phyloP scores from a whole-genome alignment of 2,797 vertebrate species.

The Echeneis naucrates region DNA sequence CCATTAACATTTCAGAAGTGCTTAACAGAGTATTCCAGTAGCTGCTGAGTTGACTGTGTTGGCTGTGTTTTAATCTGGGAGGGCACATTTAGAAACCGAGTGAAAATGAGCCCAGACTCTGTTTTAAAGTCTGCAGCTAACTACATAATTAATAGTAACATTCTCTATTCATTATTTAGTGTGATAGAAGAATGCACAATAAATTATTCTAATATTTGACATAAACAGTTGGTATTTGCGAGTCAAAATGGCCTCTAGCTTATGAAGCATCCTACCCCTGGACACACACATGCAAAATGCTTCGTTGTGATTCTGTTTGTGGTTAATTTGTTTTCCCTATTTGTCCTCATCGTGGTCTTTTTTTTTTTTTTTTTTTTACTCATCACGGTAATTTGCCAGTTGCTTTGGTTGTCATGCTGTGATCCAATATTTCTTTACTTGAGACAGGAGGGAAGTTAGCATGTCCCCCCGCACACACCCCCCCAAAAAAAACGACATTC shows the following conservation, averaged over 20 bases:
- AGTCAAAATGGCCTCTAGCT: neutral
- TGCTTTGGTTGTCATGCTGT: too few species aligned
- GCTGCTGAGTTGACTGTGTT: conserved; percentile 23
- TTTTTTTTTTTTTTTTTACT: neutral
- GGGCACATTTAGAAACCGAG: neutral
- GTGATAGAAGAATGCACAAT: neutral
- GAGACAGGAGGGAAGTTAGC: too few species aligned
- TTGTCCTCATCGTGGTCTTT: too few species aligned
- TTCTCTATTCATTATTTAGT: neutral
- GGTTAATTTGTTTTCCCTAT: neutral
- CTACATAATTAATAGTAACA: neutral
- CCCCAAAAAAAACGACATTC: too few species aligned
- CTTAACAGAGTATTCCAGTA: conserved; percentile 40
- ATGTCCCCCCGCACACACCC: too few species aligned
- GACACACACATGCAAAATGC: neutral
- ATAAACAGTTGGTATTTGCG: neutral
- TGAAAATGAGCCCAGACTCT: neutral
- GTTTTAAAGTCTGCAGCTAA: neutral
- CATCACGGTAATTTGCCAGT: too few species aligned
- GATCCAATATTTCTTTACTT: too few species aligned
- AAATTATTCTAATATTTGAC: neutral
- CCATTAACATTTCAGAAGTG: conserved; percentile 45
- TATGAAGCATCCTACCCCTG: neutral
- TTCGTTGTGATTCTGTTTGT: neutral
- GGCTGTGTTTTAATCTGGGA: too few species aligned